Base-by-base conservation (phyloP, 2,888 invertebrate species). In the Seladonia tumulorum region DNA sequence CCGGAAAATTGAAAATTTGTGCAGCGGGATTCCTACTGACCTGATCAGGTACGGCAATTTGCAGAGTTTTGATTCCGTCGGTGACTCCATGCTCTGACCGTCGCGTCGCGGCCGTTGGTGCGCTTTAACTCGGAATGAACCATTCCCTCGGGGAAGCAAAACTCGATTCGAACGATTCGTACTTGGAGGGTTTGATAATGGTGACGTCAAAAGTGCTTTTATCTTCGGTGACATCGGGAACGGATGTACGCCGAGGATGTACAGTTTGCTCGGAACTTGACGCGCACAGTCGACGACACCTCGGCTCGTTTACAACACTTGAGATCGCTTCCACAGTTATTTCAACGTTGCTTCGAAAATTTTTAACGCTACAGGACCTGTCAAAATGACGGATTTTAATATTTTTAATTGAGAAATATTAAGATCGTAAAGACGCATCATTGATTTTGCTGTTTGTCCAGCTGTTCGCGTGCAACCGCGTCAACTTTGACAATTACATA, bases 1-100 rank as follows among this genome's bases (percentile, higher is more conserved):
- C 80, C 25, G 78, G 68, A 74, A 85, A 89, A 90, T 89, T 81
- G 87, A 90, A 88, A 87, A 83, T 85, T 81, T 76, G 72, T 35
- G 68, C 57, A 60, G 29, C 66, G 18, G 57, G 29, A 60, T 73
- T 81, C 68, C 83, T 81, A 76, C 77, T 88, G 86, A 88, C 87
- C 76, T 82, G 79, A 83, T 88, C 82, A 82, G 82, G 39, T 71
- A 81, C 72, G 82, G 70, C 85, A 88, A 88, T 90, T 90, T 86
- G 81, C 87, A 68, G 71, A 83, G 83, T 83, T 90, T 90, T 87
- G 81, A 88, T 83, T 73, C 75, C 53, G 70, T 57, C 60, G 57
- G n/a, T 68, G 39, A 84, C 76, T 60, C 78, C 57, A 70, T 77
- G 77, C 74, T 77, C 76, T 79, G 76, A 53, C 83, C 79, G 66